Evolutionary conservation across 1,140 invertebrate genomes (phyloP), one percentile per base, ranked within the genome.

Genomic region (Drosophila tsacasi): DNA sequence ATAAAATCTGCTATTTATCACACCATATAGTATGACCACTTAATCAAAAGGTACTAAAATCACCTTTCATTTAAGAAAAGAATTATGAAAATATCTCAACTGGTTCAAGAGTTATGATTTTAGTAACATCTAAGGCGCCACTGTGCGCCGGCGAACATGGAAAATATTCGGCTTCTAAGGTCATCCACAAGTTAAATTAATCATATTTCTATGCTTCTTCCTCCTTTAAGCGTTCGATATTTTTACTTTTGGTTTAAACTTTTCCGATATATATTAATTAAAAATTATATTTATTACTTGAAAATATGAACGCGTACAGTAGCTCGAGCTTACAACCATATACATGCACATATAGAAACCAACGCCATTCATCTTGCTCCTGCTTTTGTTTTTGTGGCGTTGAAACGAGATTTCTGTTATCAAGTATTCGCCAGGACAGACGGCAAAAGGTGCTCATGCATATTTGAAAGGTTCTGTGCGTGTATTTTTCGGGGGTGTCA

Each of bases 331-430:
- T 39, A 55, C 37, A 13, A 25, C 44, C 42, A 23, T 21, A 21
- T 21, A 21, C 7, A 8, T 30, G 9, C 8, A 30, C 5, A 37
- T 37, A 37, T 9, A 46, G 10, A 25, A 15, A 54, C 30, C 17
- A 42, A 42, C 32, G 30, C 63, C 40, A 42, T 66, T 54, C 39
- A 75, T 30, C 42, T 55, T 59, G 35, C 55, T 58, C 42, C 32
- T 37, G 30, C 52, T 47, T 79, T 86, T 72, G 69, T 82, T 71
- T 62, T 30, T 52, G 44, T 49, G 65, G 69, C 55, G 67, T 80
- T 77, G 62, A 89, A 87, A 77, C 64, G 77, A 83, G 72, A 74
- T 89, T 83, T 84, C 23, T 72, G 77, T 72, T 83, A 84, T 89
- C 80, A 83, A 83, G 84, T 89, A 89, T 80, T 52, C 67, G 80